Base-by-base conservation (phyloP, 2,888 invertebrate genomes). In the Latrodectus hesperus region DNA sequence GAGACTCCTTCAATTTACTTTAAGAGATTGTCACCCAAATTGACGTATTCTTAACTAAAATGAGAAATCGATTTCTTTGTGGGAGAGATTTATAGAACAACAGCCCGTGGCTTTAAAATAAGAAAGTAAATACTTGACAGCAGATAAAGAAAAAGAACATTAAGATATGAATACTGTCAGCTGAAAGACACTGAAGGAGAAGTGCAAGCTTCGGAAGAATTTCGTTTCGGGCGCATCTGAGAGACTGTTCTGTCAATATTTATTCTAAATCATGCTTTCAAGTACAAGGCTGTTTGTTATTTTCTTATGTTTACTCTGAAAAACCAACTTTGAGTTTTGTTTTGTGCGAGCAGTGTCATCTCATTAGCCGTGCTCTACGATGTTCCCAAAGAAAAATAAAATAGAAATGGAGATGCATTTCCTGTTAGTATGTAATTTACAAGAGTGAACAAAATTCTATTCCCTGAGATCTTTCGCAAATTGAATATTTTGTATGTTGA, bases 1-100 rank as follows among this genome's bases (percentile, higher is more conserved):
- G 38, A 38, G 38, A 4, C 38, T 38, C 4, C 38, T 38, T 38
- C 38, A 60, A 60, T 60, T 60, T 60, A 60, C n/a, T 60, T n/a
- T 60, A 60, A 60, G n/a, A 60, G 60, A 60, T 60, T 60, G 60
- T 60, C 60, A 60, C n/a, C n/a, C 16, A n/a, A 60, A 60, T 60
- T 60, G 12, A n/a, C 60, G 12, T 16, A 60, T 16, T 12, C n/a
- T 60, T 60, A n/a, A n/a, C 11, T 60, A 60, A 60, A 60, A 60
- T n/a, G 60, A 60, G 60, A 60, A 60, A 60, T 60, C 60, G 60
- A 60, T 60, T 60, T 16, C n/a, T 60, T 10, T n/a, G 12, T 60
- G 60, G 12, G 60, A 60, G 12, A n/a, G 14, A 12, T 16, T 60
- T n/a, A 16, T 60, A 12, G 14, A 60, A 60, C 60, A 60, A 60